Conservation (phyloP, 2,797 vertebrate species). For the Amniataba percoides region DNA sequence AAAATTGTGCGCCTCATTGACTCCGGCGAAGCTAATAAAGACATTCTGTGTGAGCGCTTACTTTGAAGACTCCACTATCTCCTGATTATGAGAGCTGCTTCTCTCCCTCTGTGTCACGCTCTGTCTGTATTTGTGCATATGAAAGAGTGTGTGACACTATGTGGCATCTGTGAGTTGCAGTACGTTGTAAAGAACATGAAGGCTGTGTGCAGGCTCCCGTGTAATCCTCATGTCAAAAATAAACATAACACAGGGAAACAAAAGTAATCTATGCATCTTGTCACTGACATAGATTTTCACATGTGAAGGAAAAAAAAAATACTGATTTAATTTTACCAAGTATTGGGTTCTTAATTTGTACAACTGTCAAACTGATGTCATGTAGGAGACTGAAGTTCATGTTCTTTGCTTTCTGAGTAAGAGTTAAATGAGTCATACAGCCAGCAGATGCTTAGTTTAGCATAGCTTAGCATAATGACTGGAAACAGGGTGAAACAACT, state of each 20-base stretch:
- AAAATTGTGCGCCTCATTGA: constrained; percentile 22
- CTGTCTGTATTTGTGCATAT: background rate
- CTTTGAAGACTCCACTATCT: constrained; percentile 46
- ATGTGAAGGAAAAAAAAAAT: background rate
- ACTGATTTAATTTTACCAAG: background rate
- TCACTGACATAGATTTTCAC: background rate
- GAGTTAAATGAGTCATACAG: no score
- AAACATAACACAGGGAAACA: constrained; percentile 11
- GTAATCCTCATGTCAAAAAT: constrained; percentile 22
- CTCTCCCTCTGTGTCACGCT: background rate
- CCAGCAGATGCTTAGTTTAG: no score
- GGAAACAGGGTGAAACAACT: background rate
- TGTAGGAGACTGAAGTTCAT: no score
- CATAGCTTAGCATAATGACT: no score
- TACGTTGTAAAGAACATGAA: background rate
- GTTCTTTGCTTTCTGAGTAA: no score
- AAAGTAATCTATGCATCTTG: background rate
- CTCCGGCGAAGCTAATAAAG: constrained; percentile 48
- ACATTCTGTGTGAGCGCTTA: constrained; percentile 25
- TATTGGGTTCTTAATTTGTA: background rate
- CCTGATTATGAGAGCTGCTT: constrained; percentile 9
- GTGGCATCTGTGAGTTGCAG: constrained; percentile 26
- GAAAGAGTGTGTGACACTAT: background rate
- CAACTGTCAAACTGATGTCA: no score
- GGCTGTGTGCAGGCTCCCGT: constrained; percentile 22